Evolutionary conservation across 2,113 vertebrate species (phyloP).

Genomic region (Cephalopterus ornatus): DNA sequence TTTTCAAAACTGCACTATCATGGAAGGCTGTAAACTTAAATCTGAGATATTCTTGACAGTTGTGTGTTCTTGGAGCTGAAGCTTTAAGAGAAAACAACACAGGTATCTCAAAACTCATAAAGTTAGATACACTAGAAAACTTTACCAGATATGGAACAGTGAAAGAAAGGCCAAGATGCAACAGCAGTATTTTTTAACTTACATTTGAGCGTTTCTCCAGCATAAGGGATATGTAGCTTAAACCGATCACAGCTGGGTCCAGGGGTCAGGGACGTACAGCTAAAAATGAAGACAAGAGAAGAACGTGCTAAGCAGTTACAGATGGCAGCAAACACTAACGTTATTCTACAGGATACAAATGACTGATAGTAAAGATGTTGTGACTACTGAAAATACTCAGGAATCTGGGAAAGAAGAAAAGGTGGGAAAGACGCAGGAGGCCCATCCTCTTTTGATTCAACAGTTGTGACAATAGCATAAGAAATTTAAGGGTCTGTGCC

Average conservation of each 20-base stretch:
- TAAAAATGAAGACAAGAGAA: constrained; percentile 56
- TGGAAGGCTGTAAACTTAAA: background rate
- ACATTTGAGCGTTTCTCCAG: constrained; percentile 98
- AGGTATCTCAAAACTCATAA: background rate
- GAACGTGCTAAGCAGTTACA: background rate
- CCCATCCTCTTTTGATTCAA: background rate
- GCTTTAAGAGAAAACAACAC: background rate
- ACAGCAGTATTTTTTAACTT: constrained; percentile 61
- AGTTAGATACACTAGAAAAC: background rate
- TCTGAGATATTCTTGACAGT: background rate
- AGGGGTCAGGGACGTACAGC: constrained; percentile 91
- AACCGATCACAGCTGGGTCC: constrained; percentile 97
- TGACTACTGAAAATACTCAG: background rate
- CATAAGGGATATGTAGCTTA: constrained; percentile 97
- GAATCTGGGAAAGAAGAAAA: background rate
- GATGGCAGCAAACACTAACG: background rate
- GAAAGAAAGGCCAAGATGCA: background rate
- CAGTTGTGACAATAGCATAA: background rate
- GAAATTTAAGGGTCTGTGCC: background rate
- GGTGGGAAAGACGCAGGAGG: background rate
- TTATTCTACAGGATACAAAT: background rate
- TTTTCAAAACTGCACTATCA: background rate
- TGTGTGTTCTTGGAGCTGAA: background rate
- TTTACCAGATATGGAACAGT: fast-evolving
- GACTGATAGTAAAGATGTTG: background rate